phyloP scores from a whole-genome alignment of 2,888 invertebrate species.

The Drosophila helvetica region DNA sequence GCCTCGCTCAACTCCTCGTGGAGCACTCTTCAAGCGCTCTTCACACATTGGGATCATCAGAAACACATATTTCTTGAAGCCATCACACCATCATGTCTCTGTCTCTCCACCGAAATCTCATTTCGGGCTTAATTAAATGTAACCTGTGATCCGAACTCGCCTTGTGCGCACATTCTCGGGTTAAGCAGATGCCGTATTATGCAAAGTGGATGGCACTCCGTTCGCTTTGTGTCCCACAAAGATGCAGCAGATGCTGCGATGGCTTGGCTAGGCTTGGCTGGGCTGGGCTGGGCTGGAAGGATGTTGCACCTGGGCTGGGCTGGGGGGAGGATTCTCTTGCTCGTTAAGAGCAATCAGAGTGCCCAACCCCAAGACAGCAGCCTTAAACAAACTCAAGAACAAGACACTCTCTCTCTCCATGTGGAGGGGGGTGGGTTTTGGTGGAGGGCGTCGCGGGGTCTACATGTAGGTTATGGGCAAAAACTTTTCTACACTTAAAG shows the following conservation, averaged over 20 bases:
- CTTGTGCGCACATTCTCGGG: conserved; percentile 70
- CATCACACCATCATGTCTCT: background rate
- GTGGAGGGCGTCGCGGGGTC: background rate
- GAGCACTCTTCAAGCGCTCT: conserved; percentile 6
- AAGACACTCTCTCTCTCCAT: conserved; percentile 12
- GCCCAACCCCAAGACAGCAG: conserved; percentile 1
- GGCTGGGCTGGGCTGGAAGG: background rate
- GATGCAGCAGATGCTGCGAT: conserved; percentile 11
- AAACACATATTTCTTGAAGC: conserved; percentile 24
- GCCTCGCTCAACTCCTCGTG: background rate
- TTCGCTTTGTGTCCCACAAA: conserved; percentile 21
- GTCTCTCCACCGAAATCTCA: conserved; percentile 50
- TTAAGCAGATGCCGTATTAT: conserved; percentile 63
- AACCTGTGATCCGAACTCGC: conserved; percentile 63
- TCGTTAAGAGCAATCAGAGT: conserved; percentile 18
- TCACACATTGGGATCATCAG: conserved; percentile 21
- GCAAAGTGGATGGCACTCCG: conserved; percentile 50
- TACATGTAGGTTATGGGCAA: conserved; percentile 8
- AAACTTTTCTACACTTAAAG: conserved; percentile 48
- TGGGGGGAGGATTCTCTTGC: background rate
- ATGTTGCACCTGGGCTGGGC: conserved; percentile 36
- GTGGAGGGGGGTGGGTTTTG: background rate
- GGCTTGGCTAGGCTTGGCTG: background rate
- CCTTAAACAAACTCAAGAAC: conserved; percentile 22
- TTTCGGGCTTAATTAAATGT: conserved; percentile 74